phyloP scores from a whole-genome alignment of 2,797 vertebrate species.

The Oreochromis mossambicus region DNA sequence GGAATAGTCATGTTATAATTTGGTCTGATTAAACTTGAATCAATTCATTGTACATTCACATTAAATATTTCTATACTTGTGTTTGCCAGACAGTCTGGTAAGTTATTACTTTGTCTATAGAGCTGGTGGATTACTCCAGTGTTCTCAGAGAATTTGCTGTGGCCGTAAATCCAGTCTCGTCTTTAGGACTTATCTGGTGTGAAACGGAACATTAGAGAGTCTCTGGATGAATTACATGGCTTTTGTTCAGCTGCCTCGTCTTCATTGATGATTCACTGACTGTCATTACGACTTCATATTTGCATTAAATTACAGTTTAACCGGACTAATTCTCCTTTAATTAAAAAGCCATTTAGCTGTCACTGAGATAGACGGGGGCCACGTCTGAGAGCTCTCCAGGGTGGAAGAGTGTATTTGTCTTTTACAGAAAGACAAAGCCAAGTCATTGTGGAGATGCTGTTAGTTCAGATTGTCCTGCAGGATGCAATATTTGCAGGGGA shows the following conservation, averaged over 20 bases:
- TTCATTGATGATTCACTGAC: slow-evolving; percentile 88
- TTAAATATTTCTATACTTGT: neutral
- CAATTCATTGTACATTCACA: slow-evolving; percentile 9
- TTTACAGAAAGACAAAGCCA: slow-evolving; percentile 27
- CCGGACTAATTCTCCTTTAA: slow-evolving; percentile 92
- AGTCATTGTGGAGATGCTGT: slow-evolving; percentile 5
- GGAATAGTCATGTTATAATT: neutral
- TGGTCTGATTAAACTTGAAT: neutral
- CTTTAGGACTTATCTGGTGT: slow-evolving; percentile 49
- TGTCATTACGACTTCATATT: slow-evolving; percentile 94
- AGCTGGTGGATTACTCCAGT: slow-evolving; percentile 20
- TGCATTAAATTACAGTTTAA: slow-evolving; percentile 98
- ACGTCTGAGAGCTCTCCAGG: slow-evolving; percentile 72
- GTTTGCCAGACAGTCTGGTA: neutral
- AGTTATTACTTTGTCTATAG: slow-evolving; percentile 25
- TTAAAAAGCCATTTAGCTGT: slow-evolving; percentile 94
- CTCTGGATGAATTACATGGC: slow-evolving; percentile 61
- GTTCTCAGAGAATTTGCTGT: slow-evolving; percentile 6
- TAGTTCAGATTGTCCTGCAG: slow-evolving; percentile 10
- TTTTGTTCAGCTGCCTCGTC: slow-evolving; percentile 85
- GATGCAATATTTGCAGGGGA: slow-evolving; percentile 1
- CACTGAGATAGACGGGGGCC: slow-evolving; percentile 82
- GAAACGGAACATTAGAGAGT: slow-evolving; percentile 58
- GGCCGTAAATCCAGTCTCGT: slow-evolving; percentile 32
- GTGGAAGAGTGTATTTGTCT: slow-evolving; percentile 67